These are phyloP conservation scores for Tineola bisselliella DNA, from an alignment of 2,888 invertebrate genomes.

Conservation along the genomic window DNA sequence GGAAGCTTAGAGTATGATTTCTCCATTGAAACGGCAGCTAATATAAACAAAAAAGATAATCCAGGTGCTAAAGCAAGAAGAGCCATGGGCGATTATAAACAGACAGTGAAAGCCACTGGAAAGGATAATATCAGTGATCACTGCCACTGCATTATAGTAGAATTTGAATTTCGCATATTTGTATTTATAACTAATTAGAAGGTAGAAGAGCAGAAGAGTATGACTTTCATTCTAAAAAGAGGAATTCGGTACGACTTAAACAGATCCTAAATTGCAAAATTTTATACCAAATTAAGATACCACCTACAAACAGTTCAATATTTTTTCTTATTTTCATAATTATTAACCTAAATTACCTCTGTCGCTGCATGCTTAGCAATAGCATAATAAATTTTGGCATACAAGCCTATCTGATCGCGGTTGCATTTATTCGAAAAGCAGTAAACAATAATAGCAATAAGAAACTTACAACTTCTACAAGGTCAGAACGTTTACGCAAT, in stretches of 20 bases:
- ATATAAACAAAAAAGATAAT: constrained; percentile 20
- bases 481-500: constrained; percentile 10
- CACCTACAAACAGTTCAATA: background rate
- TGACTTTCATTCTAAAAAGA: too few relatives aligned
- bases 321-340: background rate
- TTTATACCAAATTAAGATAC: too few relatives aligned
- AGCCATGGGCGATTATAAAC: constrained; percentile 23
- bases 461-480: constrained; percentile 4
- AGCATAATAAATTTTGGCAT: background rate
- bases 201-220: too few relatives aligned
- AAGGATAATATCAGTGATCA: constrained; percentile 9
- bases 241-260: too few relatives aligned
- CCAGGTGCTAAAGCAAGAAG: constrained; percentile 34
- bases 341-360: background rate
- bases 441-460: constrained; percentile 5
- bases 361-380: background rate
- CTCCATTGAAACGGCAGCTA: constrained; percentile 12
- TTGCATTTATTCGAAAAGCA: background rate
- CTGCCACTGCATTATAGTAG: background rate
- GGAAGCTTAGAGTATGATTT: constrained; percentile 9
- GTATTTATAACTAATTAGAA: background rate
- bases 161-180: background rate
- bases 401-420: background rate
- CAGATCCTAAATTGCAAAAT: background rate
- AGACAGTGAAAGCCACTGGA: constrained; percentile 29